Conservation (phyloP, 2,888 invertebrate genomes). For the Dexiosoma caninum region DNA sequence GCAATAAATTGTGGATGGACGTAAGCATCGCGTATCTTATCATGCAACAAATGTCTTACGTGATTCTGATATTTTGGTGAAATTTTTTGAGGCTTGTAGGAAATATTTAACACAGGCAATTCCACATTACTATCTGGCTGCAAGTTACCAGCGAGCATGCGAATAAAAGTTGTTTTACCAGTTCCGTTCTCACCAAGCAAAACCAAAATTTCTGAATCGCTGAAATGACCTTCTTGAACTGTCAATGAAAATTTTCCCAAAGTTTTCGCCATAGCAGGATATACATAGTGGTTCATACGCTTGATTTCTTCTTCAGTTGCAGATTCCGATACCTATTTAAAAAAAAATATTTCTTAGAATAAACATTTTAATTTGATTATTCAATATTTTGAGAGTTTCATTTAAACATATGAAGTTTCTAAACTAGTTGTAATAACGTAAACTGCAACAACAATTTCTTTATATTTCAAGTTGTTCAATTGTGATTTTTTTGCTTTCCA, state of each 20-base stretch:
- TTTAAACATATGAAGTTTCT: too few relatives aligned
- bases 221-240: slow-evolving; percentile 95
- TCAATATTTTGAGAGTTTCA: too few relatives aligned
- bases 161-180: slow-evolving; percentile 99
- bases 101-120: slow-evolving; percentile 93
- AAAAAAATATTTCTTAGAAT: too few relatives aligned
- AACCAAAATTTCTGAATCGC: slow-evolving; percentile 99
- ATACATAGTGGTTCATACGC: slow-evolving; percentile 96
- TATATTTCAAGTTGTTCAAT: too few relatives aligned
- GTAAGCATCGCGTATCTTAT: slow-evolving; percentile 98
- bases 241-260: slow-evolving; percentile 85
- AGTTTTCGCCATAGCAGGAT: slow-evolving; percentile 93
- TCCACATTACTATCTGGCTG: slow-evolving; percentile 87
- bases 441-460: too few relatives aligned
- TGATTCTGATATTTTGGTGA: slow-evolving; percentile 97
- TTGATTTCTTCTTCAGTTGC: slow-evolving; percentile 98
- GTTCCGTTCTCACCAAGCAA: slow-evolving; percentile 98
- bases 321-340: slow-evolving; percentile 89
- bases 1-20: slow-evolving; percentile 98
- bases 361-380: too few relatives aligned
- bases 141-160: slow-evolving; percentile 97
- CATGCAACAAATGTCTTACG: slow-evolving; percentile 94
- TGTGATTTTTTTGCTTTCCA: too few relatives aligned
- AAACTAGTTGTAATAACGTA: too few relatives aligned
- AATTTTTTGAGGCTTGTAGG: slow-evolving; percentile 99